Evolutionary conservation across 2,797 vertebrate species (phyloP).

Genomic region (Microcaecilia unicolor): DNA sequence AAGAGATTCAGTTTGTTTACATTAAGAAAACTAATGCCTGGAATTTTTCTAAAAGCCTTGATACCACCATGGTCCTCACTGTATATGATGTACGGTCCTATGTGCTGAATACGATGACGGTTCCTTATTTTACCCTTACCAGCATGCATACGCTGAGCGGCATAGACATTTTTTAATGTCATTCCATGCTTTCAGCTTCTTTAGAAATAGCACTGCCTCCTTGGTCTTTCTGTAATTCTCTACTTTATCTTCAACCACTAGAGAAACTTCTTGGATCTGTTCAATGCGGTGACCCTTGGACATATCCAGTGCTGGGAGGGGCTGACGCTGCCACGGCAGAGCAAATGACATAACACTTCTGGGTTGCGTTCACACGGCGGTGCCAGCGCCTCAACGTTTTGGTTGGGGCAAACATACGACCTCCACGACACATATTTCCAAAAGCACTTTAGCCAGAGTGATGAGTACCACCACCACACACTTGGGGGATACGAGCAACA

Average conservation of each 20-base stretch:
- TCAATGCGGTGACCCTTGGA: constrained; percentile 81
- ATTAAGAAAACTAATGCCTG: constrained; percentile 87
- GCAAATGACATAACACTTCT: constrained; percentile 22
- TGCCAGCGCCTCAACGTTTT: constrained; percentile 54
- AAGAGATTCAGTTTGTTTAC: constrained; percentile 92
- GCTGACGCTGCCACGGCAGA: background rate
- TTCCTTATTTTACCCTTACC: constrained; percentile 98
- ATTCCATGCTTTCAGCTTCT: constrained; percentile 65
- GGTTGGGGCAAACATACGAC: background rate
- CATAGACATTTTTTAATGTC: constrained; percentile 80
- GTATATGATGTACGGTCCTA: constrained; percentile 88
- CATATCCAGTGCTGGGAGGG: background rate
- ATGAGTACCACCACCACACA: background rate
- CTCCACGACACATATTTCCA: background rate
- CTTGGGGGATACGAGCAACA: background rate
- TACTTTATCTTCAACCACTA: constrained; percentile 42
- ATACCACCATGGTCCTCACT: constrained; percentile 88
- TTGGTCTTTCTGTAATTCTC: constrained; percentile 59
- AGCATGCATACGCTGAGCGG: constrained; percentile 93
- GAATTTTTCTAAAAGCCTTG: constrained; percentile 95
- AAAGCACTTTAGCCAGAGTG: background rate
- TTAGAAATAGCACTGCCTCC: constrained; percentile 61
- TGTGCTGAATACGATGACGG: constrained; percentile 86
- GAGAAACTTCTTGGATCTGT: constrained; percentile 65
- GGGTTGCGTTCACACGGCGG: constrained; percentile 82